Evolutionary conservation across 2,797 vertebrate genomes (phyloP).

Genomic region (Hyperoplus immaculatus): DNA sequence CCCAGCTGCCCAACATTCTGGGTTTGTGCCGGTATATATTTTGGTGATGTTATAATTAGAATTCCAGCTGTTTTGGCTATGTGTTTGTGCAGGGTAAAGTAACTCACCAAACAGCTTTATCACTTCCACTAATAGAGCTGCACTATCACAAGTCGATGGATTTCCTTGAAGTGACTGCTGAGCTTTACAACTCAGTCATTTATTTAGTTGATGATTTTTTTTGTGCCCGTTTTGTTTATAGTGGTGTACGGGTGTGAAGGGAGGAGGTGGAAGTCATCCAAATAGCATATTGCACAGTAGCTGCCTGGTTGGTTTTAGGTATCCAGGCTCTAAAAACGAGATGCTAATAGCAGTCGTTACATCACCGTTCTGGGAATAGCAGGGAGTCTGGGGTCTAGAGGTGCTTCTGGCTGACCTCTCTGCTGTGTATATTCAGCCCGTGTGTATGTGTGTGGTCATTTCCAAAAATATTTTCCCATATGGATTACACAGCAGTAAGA

Average conservation of each 20-base stretch:
- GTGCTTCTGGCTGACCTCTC: conserved; percentile 76
- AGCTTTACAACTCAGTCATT: neutral
- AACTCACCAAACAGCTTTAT: conserved; percentile 9
- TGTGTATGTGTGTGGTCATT: conserved; percentile 61
- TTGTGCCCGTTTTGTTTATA: conserved; percentile 49
- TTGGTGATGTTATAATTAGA: neutral
- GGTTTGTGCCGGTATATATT: too few species aligned
- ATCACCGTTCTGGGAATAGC: conserved; percentile 85
- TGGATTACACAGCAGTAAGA: conserved; percentile 69
- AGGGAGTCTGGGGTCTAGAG: conserved; percentile 79
- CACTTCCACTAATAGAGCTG: conserved; percentile 1
- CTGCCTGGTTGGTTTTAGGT: conserved; percentile 77
- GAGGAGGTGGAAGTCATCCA: conserved; percentile 55
- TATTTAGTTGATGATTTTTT: conserved; percentile 37
- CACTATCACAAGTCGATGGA: conserved; percentile 18
- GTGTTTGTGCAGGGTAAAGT: conserved; percentile 14
- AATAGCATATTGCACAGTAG: conserved; percentile 78
- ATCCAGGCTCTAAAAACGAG: conserved; percentile 75
- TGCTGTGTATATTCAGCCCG: conserved; percentile 73
- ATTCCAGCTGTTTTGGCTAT: neutral
- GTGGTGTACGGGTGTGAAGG: conserved; percentile 37
- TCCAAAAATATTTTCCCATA: conserved; percentile 77
- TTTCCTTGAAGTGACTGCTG: conserved; percentile 24
- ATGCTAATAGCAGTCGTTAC: conserved; percentile 82
- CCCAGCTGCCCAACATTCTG: too few species aligned